Percentiles rank a stretch among this genome's conserved stretches.
These are phyloP conservation scores for Ariolimax columbianus DNA, from an alignment of 2,888 invertebrate genomes.

Conservation along the genomic window DNA sequence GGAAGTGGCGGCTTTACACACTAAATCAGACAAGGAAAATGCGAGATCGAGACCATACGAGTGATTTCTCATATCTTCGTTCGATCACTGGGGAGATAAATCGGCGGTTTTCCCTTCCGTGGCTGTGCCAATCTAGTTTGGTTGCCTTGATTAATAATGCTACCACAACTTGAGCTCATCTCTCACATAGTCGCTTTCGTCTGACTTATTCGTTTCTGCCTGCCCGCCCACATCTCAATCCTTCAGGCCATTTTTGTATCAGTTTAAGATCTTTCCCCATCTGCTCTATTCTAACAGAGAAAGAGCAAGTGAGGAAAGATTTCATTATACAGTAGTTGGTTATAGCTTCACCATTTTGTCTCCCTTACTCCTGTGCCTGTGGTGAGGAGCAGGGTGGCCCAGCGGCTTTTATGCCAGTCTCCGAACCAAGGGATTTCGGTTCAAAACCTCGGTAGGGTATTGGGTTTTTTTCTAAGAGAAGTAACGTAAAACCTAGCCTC, in stretches of 20 bases:
- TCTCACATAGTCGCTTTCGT: slow-evolving; percentile 22
- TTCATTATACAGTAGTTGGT: too few relatives aligned
- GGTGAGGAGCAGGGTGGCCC: too few relatives aligned
- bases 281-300: slow-evolving; percentile 1
- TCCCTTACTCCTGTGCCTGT: too few relatives aligned
- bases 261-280: slow-evolving; percentile 13
- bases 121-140: slow-evolving; percentile 27
- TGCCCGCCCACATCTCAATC: background rate
- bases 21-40: slow-evolving; percentile 27
- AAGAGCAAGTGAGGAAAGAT: background rate
- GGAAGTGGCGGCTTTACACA: slow-evolving; percentile 36
- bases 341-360: too few relatives aligned
- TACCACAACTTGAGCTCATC: slow-evolving; percentile 21
- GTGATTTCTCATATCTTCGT: slow-evolving; percentile 41
- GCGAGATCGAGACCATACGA: slow-evolving; percentile 6
- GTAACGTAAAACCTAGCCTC: too few relatives aligned
- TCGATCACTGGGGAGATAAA: slow-evolving; percentile 44
- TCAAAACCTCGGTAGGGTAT: too few relatives aligned
- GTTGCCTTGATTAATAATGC: slow-evolving; percentile 40
- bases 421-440: too few relatives aligned
- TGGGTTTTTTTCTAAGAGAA: too few relatives aligned
- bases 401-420: too few relatives aligned
- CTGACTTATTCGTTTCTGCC: slow-evolving; percentile 19
- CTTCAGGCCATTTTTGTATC: background rate
- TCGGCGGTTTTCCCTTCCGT: slow-evolving; percentile 24